Percentiles rank a stretch among this genome's conserved stretches.
Conservation (phyloP, 2,888 invertebrate species). For the Leptarthrus brevirostris region DNA sequence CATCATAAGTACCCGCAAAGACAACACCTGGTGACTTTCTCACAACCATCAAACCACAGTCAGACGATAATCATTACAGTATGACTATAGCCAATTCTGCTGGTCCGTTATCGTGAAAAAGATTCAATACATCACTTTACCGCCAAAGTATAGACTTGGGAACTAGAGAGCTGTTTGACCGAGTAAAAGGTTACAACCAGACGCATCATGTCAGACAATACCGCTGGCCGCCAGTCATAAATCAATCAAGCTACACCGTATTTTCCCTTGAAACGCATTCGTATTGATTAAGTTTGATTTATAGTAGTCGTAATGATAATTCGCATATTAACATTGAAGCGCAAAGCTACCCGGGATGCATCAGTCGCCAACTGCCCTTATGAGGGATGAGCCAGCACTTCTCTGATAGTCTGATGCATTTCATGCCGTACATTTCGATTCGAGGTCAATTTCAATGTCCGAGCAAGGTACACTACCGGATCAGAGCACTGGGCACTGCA, state of each 20-base stretch:
- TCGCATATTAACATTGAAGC: constrained; percentile 44
- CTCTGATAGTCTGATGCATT: constrained; percentile 33
- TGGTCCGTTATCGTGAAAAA: neutral
- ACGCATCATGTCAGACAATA: constrained; percentile 37
- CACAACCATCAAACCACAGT: neutral
- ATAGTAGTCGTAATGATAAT: constrained; percentile 43
- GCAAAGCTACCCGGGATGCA: neutral
- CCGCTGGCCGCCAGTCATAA: constrained; percentile 37
- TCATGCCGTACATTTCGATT: constrained; percentile 3
- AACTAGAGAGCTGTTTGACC: neutral
- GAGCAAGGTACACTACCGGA: neutral
- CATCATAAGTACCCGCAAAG: constrained; percentile 10
- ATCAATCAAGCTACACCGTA: constrained; percentile 27
- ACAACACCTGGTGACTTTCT: constrained; percentile 33
- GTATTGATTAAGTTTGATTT: constrained; percentile 48
- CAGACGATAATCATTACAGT: neutral
- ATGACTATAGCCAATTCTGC: neutral
- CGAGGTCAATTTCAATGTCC: neutral
- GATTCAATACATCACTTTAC: constrained; percentile 33
- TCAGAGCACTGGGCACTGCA: neutral
- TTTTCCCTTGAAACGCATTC: constrained; percentile 39
- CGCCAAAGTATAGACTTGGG: constrained; percentile 9
- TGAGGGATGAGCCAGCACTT: constrained; percentile 33
- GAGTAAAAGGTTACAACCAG: constrained; percentile 23
- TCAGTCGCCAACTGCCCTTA: neutral